Base-by-base conservation (phyloP, 2,888 invertebrate species). In the Chorisops tibialis region DNA sequence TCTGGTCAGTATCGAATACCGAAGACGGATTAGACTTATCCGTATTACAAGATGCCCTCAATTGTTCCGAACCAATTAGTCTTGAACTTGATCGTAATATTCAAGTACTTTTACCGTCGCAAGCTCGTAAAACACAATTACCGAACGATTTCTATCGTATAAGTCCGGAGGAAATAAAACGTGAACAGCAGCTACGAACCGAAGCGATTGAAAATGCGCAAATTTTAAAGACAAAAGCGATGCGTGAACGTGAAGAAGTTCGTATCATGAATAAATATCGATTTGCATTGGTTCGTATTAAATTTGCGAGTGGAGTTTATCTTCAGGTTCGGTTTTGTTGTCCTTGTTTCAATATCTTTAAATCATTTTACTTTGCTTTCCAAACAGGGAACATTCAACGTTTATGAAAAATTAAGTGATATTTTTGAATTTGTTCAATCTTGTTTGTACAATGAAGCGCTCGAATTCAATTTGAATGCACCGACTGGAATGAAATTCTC, bases 191-290 rank as follows among this genome's bases (percentile, higher is more conserved):
- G 70, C 71, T 86, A n/a, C 69, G 91, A 68, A 73, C 83, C 14
- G 91, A 93, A 75, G 85, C 86, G 2, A 82, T 89, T 38, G 95
- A 95, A 73, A 87, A 83, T 70, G 85, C 88, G 71, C 86, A 91
- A 73, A 87, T 92, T 80, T 79, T 98, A 6, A 82, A 93, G 70
- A 97, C 97, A 0, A 95, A 94, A 75, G 95, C 94, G 2, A 97
- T 97, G 95, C 80, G 96, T 19, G 95, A 96, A 72, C 89, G 90
- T 66, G 94, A 96, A 65, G 93, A 93, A 72, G 77, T 87, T 64
- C 80, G 89, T 54, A 90, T 89, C 71, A 83, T 90, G 74, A 82
- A 89, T 59, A 88, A 88, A 76, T 95, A 94, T 75, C 88, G 88
- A 73, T 97, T 89, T 75, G 86, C 91, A 2, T 80, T 96, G 51